Percentiles rank a stretch among this genome's conserved stretches.
phyloP scores from a whole-genome alignment of 2,888 invertebrate genomes.

The Torymus texanus region DNA sequence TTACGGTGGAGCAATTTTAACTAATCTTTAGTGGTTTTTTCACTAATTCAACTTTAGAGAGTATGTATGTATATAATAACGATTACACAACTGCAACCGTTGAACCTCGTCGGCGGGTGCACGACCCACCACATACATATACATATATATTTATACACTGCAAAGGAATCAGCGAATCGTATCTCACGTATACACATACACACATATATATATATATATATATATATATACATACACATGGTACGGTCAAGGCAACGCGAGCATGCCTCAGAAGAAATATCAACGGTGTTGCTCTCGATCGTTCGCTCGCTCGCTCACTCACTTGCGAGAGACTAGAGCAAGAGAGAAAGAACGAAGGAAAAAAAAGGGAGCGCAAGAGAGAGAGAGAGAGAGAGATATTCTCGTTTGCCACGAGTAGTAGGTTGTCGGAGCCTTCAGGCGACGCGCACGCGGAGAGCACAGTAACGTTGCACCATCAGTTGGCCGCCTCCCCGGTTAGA shows the following conservation, averaged over 20 bases:
- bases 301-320: not conserved
- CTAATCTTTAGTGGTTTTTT: no score
- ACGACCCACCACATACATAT: no score
- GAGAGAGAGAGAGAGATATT: slow-evolving; percentile 38
- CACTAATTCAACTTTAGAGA: no score
- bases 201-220: no score
- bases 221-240: no score
- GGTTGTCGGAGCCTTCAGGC: slow-evolving; percentile 69
- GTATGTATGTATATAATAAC: no score
- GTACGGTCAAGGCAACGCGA: slow-evolving; percentile 46
- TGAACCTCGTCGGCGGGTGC: no score
- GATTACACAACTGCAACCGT: no score
- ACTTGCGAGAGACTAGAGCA: not conserved
- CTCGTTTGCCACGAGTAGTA: slow-evolving; percentile 55
- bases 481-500: slow-evolving; percentile 67
- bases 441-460: not conserved
- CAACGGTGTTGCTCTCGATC: not conserved
- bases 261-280: slow-evolving; percentile 25
- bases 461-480: slow-evolving; percentile 69
- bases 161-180: no score
- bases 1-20: no score
- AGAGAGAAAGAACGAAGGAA: slow-evolving; percentile 4
- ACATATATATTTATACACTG: no score
- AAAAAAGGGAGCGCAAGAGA: slow-evolving; percentile 33
- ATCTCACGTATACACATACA: no score